A percentile compares a stretch with the other conserved stretches of the same genome.
Evolutionary conservation across 2,113 vertebrate species (phyloP).

Genomic region (Nannobrachium achirus): DNA sequence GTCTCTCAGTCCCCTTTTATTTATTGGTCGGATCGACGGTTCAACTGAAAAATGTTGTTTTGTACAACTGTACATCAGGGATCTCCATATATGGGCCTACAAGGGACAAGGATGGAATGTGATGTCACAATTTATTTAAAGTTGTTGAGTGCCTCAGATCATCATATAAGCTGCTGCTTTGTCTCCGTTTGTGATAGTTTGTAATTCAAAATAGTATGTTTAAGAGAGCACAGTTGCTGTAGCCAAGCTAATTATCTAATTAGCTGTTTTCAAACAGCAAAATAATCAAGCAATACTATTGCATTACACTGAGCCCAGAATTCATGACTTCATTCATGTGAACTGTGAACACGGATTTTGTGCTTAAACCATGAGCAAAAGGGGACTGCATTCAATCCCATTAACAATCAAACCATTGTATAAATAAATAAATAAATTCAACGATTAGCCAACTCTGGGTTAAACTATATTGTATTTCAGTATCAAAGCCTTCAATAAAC

Average conservation of each 20-base stretch:
- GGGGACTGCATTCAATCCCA: constrained; percentile 2
- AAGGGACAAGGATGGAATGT: too few relatives aligned
- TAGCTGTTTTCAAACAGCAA: neutral
- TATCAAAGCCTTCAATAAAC: constrained; percentile 1
- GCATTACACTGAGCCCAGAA: constrained; percentile 3
- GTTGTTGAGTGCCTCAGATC: too few relatives aligned
- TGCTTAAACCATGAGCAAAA: constrained; percentile 4
- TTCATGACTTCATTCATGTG: neutral
- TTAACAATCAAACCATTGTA: constrained; percentile 15
- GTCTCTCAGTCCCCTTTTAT: too few relatives aligned
- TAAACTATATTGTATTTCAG: neutral
- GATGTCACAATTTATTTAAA: too few relatives aligned
- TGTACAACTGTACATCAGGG: too few relatives aligned
- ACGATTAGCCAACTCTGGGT: neutral
- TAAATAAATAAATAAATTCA: neutral
- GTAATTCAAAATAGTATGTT: too few relatives aligned
- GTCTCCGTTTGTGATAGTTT: too few relatives aligned
- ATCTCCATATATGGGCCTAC: too few relatives aligned
- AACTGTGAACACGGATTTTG: neutral
- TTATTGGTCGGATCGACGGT: too few relatives aligned
- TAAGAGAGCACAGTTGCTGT: constrained; percentile 58
- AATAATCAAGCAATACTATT: neutral
- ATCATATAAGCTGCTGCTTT: too few relatives aligned
- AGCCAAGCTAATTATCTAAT: neutral
- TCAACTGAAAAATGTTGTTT: too few relatives aligned